These are phyloP conservation scores for Pampusana beccarii DNA, from an alignment of 2,113 vertebrate species.

Conservation along the genomic window DNA sequence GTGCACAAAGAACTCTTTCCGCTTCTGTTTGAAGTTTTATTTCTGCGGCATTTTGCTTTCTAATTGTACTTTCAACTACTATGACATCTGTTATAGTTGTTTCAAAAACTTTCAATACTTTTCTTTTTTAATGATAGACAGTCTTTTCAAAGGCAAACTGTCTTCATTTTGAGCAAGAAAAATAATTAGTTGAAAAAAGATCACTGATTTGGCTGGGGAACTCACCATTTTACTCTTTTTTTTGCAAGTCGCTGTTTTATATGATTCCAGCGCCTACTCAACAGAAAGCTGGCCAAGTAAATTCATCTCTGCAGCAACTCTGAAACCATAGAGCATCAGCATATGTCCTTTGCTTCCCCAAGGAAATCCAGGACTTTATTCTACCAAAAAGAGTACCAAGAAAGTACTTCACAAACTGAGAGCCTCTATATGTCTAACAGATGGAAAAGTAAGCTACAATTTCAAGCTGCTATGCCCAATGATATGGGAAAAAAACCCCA, in stretches of 20 bases:
- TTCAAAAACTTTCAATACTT: constrained; percentile 67
- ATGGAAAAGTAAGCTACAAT: constrained; percentile 37
- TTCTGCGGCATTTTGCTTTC: constrained; percentile 57
- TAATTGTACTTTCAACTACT: constrained; percentile 67
- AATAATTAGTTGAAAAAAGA: constrained; percentile 67
- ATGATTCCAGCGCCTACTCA: constrained; percentile 62
- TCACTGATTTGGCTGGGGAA: constrained; percentile 58
- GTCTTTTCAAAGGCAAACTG: constrained; percentile 56
- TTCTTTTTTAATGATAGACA: constrained; percentile 54
- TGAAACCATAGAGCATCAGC: constrained; percentile 30
- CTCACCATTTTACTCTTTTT: constrained; percentile 11
- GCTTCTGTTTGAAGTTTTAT: constrained; percentile 69
- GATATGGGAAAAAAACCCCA: background rate
- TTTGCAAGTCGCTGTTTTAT: constrained; percentile 52
- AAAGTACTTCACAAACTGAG: constrained; percentile 49
- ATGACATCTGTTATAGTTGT: constrained; percentile 68
- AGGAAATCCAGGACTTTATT: constrained; percentile 60
- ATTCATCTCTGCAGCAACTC: constrained; percentile 21
- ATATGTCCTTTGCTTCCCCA: constrained; percentile 60
- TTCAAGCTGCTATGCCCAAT: background rate
- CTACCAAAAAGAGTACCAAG: constrained; percentile 16
- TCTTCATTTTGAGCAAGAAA: constrained; percentile 60
- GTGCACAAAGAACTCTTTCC: constrained; percentile 34
- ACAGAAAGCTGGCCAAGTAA: constrained; percentile 64
- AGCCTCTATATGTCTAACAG: constrained; percentile 29